These are phyloP conservation scores for Automeris io DNA, from an alignment of 2,888 invertebrate species.

Conservation along the genomic window DNA sequence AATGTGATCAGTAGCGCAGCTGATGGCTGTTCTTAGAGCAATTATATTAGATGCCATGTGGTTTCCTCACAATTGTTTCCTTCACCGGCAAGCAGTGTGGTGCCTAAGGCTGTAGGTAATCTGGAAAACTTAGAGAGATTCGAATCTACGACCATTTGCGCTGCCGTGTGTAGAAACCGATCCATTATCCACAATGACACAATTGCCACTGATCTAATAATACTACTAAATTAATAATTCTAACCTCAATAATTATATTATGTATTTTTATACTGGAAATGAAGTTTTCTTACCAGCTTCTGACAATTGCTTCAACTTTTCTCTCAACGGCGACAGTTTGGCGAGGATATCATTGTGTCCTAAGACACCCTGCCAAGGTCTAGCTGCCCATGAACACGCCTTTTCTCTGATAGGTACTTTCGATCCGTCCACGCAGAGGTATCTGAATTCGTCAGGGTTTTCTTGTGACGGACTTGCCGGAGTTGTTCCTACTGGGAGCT, in stretches of 20 bases:
- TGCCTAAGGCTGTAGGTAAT: too few relatives aligned
- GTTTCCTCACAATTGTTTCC: too few relatives aligned
- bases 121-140: too few relatives aligned
- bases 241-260: neutral
- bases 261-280: conserved; percentile 6
- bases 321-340: conserved; percentile 66
- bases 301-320: conserved; percentile 75
- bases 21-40: too few relatives aligned
- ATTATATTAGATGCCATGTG: too few relatives aligned
- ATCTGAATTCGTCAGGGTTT: conserved; percentile 82
- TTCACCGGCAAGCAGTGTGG: too few relatives aligned
- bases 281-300: conserved; percentile 47
- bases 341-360: conserved; percentile 80
- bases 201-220: too few relatives aligned
- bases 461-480: conserved; percentile 77
- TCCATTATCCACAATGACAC: too few relatives aligned
- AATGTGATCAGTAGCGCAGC: too few relatives aligned
- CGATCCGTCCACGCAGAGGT: conserved; percentile 87
- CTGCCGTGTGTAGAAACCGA: too few relatives aligned
- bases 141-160: too few relatives aligned
- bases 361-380: conserved; percentile 90
- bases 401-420: conserved; percentile 80
- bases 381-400: conserved; percentile 87
- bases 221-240: too few relatives aligned
- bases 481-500: conserved; percentile 79